Base-by-base conservation (phyloP, 2,113 vertebrate species). In the Callipepla californica region DNA sequence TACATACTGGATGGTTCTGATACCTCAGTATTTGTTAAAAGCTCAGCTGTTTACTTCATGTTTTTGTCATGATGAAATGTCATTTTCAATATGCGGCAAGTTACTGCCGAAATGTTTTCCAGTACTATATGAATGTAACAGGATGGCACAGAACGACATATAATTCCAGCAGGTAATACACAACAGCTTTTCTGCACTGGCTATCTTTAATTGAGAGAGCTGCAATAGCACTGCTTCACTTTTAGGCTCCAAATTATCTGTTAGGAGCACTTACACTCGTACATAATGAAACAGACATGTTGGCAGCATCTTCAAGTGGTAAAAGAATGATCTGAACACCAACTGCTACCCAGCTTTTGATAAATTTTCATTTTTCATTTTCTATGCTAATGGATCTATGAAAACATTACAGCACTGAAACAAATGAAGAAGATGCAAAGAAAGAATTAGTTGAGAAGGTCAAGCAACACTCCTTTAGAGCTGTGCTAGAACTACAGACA, bases 161-260 rank as follows among this genome's bases (percentile, higher is more conserved):
- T 62, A 93, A 95, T 88, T 93, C 80, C 80, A 95, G 80, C 91
- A 96, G 92, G 90, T 94, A 96, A 96, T 82, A 96, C 81, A 48
- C 70, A 94, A 93, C 84, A 94, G 84, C 82, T 91, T 89, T 88
- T 91, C 86, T 94, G 84, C 72, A 75, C 94, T 90, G 87, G 95
- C 89, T 94, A 38, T 82, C 90, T 95, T 95, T 94, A 95, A 96
- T 91, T 96, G 93, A 95, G 92, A 94, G 87, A 66, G 72, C 88
- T 82, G 87, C 72, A 89, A 87, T 90, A 94, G 65, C 94, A 95
- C 0, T 30, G 85, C 93, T 96, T 96, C 92, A 96, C 85, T 96
- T 96, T 93, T 85, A 94, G 94, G 93, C 94, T 94, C 76, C 89
- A 95, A 96, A 96, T 96, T 88, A 96, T 93, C 85, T 86, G 84